A percentile compares a stretch with the other conserved stretches of the same genome.
Conservation (phyloP, 2,113 vertebrate genomes). For the Rutilus rutilus region DNA sequence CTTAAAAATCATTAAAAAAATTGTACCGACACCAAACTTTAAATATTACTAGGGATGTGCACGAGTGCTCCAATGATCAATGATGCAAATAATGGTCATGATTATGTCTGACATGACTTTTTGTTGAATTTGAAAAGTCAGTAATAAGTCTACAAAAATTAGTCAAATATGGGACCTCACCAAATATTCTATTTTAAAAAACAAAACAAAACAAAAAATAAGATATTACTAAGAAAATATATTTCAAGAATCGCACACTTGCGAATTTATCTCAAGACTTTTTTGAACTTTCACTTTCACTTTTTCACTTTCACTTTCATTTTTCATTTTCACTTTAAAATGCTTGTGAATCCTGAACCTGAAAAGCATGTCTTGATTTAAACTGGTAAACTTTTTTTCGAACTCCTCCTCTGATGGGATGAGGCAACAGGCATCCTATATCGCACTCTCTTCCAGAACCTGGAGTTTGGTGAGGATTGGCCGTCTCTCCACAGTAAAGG, state of each 20-base stretch:
- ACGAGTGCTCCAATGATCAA: background rate
- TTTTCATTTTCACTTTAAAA: no score
- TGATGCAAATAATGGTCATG: background rate
- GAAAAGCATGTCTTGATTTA: background rate
- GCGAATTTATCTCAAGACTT: no score
- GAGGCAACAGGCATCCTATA: slow-evolving; percentile 80
- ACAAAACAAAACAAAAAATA: no score
- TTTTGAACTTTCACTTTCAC: no score
- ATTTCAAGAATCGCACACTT: no score
- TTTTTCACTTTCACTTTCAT: no score
- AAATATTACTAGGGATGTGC: background rate
- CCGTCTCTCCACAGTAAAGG: slow-evolving; percentile 76
- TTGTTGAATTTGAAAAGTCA: background rate
- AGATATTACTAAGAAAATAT: no score
- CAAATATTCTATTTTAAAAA: no score
- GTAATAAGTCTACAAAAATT: no score
- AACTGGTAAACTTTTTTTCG: background rate
- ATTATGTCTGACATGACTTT: background rate
- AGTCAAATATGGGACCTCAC: no score
- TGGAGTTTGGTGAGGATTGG: slow-evolving; percentile 60
- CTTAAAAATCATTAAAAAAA: background rate
- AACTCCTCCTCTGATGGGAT: background rate
- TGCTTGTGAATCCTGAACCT: no score
- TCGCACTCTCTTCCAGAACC: slow-evolving; percentile 87
- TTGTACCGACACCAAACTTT: background rate